Evolutionary conservation across 2,888 invertebrate species (phyloP).

Genomic region (Agrotis exclamationis): DNA sequence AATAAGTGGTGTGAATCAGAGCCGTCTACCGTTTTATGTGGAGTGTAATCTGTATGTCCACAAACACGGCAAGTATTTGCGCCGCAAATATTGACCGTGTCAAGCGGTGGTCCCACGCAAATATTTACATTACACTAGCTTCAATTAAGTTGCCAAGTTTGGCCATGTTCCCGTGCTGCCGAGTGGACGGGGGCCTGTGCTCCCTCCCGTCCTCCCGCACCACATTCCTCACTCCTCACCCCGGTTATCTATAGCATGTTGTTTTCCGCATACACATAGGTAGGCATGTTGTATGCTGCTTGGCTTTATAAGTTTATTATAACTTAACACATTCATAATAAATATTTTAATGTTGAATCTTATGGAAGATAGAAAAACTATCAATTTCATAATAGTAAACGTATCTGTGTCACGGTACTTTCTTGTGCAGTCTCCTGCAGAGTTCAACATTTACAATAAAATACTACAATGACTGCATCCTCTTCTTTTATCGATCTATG

Average conservation of each 20-base stretch:
- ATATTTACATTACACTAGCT: slow-evolving; percentile 34
- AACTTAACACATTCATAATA: slow-evolving; percentile 13
- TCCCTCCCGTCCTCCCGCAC: not conserved
- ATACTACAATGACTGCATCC: slow-evolving; percentile 2
- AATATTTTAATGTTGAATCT: not conserved
- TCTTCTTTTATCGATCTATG: not conserved
- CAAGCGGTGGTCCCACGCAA: slow-evolving; percentile 24
- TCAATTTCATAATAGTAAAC: too few relatives aligned
- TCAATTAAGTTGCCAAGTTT: not conserved
- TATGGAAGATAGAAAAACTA: too few relatives aligned
- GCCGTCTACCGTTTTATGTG: slow-evolving; percentile 12
- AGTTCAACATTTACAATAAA: not conserved
- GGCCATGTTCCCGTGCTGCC: not conserved
- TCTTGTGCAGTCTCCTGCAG: not conserved
- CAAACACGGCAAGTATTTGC: slow-evolving; percentile 29
- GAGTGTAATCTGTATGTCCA: slow-evolving; percentile 8
- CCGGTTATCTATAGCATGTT: not conserved
- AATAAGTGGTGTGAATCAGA: slow-evolving; percentile 22
- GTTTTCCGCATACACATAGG: slow-evolving; percentile 8
- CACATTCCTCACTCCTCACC: not conserved
- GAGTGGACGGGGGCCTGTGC: not conserved
- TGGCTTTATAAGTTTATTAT: not conserved
- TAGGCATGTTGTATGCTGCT: slow-evolving; percentile 19
- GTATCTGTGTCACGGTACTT: not conserved
- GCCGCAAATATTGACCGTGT: slow-evolving; percentile 43